Evolutionary conservation across 2,113 vertebrate species (phyloP).

Genomic region (Larimichthys polyactis): DNA sequence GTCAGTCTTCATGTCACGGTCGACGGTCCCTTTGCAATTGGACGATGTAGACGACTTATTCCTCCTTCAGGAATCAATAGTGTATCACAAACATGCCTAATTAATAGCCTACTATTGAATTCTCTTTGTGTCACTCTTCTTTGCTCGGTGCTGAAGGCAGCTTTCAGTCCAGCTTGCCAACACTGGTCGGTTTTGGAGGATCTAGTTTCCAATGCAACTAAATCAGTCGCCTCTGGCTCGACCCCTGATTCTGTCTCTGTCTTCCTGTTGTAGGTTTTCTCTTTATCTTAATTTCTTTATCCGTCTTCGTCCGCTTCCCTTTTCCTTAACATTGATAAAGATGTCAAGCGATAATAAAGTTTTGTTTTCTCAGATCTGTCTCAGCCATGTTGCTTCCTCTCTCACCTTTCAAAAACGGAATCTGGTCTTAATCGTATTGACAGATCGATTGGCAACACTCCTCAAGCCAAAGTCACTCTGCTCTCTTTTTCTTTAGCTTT

Average conservation of each 20-base stretch:
- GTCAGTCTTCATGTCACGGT: background rate
- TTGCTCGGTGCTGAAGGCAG: background rate
- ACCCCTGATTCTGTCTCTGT: background rate
- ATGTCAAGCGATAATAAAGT: background rate
- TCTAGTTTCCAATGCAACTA: constrained; percentile 18
- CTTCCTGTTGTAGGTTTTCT: constrained; percentile 2
- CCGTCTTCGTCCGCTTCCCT: background rate
- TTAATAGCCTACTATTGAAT: background rate
- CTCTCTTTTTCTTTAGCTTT: background rate
- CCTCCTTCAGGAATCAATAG: background rate
- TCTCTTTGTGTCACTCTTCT: background rate
- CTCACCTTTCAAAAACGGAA: background rate
- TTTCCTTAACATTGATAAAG: background rate
- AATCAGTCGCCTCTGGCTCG: constrained; percentile 9
- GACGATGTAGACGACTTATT: background rate
- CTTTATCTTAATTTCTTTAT: background rate
- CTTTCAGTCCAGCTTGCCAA: background rate
- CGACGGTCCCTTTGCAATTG: background rate
- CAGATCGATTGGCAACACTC: background rate
- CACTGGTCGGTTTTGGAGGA: background rate
- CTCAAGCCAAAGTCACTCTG: background rate
- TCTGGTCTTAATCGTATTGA: background rate
- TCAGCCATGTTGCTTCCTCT: background rate
- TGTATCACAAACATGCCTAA: background rate
- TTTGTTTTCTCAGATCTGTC: constrained; percentile 7